These are phyloP conservation scores for Tipula vernalis DNA, from an alignment of 2,888 invertebrate species.

Conservation along the genomic window DNA sequence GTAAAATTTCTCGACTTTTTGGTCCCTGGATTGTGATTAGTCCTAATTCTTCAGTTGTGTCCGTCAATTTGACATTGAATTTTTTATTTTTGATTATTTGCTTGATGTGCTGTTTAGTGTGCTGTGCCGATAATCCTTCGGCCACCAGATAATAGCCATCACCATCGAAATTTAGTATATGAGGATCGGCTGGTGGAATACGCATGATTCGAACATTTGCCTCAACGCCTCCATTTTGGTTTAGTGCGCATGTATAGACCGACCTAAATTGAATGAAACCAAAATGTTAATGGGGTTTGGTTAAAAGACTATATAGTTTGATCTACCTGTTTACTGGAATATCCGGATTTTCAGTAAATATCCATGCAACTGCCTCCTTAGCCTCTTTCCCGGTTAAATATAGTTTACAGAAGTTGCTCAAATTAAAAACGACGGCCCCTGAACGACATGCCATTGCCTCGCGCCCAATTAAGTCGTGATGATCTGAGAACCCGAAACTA, in stretches of 20 bases:
- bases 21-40: conserved; percentile 72
- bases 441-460: conserved; percentile 71
- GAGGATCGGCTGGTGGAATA: conserved; percentile 42
- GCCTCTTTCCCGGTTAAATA: conserved; percentile 77
- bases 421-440: conserved; percentile 69
- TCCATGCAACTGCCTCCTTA: conserved; percentile 65
- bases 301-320: neutral
- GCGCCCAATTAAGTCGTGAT: conserved; percentile 61
- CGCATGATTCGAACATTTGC: conserved; percentile 68
- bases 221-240: conserved; percentile 71
- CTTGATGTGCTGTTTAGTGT: conserved; percentile 59
- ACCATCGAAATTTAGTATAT: conserved; percentile 55
- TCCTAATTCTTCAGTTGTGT: conserved; percentile 66
- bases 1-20: conserved; percentile 47
- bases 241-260: conserved; percentile 69
- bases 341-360: conserved; percentile 69
- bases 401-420: conserved; percentile 83
- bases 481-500: conserved; percentile 68
- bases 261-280: conserved; percentile 37
- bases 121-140: conserved; percentile 67
- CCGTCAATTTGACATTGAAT: conserved; percentile 61
- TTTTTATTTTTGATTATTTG: conserved; percentile 52
- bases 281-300: neutral
- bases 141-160: conserved; percentile 70
- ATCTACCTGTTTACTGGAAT: conserved; percentile 34